Base-by-base conservation (phyloP, 1,140 invertebrate species). In the Polypedilum vanderplanki region DNA sequence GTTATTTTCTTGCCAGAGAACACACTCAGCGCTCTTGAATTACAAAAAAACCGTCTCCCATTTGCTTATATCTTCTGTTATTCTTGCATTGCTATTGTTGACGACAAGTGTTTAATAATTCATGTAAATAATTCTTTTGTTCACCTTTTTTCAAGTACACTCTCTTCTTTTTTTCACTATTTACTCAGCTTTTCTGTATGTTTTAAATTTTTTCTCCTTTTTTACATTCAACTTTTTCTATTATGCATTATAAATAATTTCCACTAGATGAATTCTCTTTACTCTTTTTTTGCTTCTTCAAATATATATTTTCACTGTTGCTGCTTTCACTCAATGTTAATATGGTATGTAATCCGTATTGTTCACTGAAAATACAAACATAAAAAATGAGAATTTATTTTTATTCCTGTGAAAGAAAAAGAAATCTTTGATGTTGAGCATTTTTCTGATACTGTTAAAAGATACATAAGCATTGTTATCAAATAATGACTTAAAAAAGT, bases 21-120 rank as follows among this genome's bases (percentile, higher is more conserved):
- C 24, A 33, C 24, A 33, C 5, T 33, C 24, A 33, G 24, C 5
- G 24, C 24, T 33, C 5, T 33, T 33, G 24, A 33, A 33, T 33
- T 33, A n/a, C n/a, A 33, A 33, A 33, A 33, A 33, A 33, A 33
- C 24, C 5, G 24, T 33, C 24, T 33, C 24, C 24, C 24, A 33
- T 33, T 33, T 5, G 24, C 24, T 33, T 33, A 33, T n/a, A n/a
- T n/a, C 24, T 33, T 33, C 5, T 33, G 24, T 33, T 33, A 33
- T 57, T 57, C 46, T n/a, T 57, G 46, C 46, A 12, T 33, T 33
- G 46, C n/a, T 57, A n/a, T n/a, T 57, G 46, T 57, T 57, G 46
- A 57, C n/a, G 46, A n/a, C 46, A 57, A 57, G 46, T 57, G 46
- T 57, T 57, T 57, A 57, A 57, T 57, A 57, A 57, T 57, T 57